Evolutionary conservation across 2,113 vertebrate species (phyloP).

Genomic region (Perca schrenkii): DNA sequence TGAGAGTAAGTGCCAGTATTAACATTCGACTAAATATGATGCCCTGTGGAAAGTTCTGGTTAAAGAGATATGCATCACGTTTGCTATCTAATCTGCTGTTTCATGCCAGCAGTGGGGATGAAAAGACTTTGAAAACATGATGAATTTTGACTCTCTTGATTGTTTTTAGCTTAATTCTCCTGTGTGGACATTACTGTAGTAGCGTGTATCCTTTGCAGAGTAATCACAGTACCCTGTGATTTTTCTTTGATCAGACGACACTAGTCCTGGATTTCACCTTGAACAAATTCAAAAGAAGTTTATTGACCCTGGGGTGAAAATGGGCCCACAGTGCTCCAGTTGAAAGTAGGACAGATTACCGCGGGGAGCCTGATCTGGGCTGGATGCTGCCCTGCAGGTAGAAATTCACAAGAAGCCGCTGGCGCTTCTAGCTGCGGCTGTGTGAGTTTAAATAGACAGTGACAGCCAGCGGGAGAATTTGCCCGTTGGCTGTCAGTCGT

Average conservation of each 20-base stretch:
- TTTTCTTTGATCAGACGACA: constrained; percentile 40
- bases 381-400: constrained; percentile 72
- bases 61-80: not conserved
- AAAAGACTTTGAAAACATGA: not conserved
- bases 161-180: constrained; percentile 14
- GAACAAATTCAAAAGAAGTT: constrained; percentile 59
- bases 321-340: constrained; percentile 46
- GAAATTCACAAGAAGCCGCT: constrained; percentile 60
- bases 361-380: constrained; percentile 66
- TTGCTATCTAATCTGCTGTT: constrained; percentile 5
- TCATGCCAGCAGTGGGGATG: not conserved
- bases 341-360: constrained; percentile 76
- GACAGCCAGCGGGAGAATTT: constrained; percentile 61
- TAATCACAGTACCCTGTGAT: constrained; percentile 1
- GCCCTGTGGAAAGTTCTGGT: not conserved
- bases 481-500: constrained; percentile 54
- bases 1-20: not conserved
- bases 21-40: not conserved
- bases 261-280: constrained; percentile 66
- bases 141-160: constrained; percentile 2
- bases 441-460: constrained; percentile 56
- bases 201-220: constrained; percentile 2
- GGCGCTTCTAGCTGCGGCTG: constrained; percentile 56
- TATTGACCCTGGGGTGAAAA: constrained; percentile 58
- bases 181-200: not conserved